phyloP scores from a whole-genome alignment of 1,140 invertebrate genomes.

The Philopotamus ludificatus region DNA sequence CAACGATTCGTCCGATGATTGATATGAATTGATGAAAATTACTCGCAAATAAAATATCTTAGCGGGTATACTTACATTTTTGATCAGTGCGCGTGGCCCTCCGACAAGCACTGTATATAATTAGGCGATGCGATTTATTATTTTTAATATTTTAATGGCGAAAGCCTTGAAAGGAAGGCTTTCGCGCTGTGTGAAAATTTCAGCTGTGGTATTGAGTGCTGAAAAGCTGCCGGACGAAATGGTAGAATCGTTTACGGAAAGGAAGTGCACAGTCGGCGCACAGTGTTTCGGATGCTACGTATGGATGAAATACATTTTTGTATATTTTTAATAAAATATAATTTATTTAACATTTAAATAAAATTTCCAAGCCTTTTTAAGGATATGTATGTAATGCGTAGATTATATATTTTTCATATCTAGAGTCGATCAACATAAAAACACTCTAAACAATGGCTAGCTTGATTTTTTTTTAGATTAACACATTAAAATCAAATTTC shows the following conservation, averaged over 20 bases:
- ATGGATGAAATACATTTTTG: too few relatives aligned
- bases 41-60: neutral
- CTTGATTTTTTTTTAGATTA: too few relatives aligned
- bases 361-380: too few relatives aligned
- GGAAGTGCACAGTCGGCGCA: slow-evolving; percentile 24
- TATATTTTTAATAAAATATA: too few relatives aligned
- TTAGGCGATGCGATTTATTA: neutral
- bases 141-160: neutral
- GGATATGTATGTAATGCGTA: too few relatives aligned
- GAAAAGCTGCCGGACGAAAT: slow-evolving; percentile 22
- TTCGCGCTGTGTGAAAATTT: neutral
- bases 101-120: neutral
- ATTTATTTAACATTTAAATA: too few relatives aligned
- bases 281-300: neutral
- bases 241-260: slow-evolving; percentile 29
- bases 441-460: too few relatives aligned
- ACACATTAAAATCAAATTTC: too few relatives aligned
- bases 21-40: neutral
- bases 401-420: too few relatives aligned
- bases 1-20: neutral
- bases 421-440: too few relatives aligned
- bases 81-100: slow-evolving; percentile 3
- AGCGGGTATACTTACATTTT: slow-evolving; percentile 24
- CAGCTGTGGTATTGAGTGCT: slow-evolving; percentile 9
- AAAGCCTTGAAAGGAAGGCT: slow-evolving; percentile 3